Conservation (phyloP, 92 coral and sea anemone genomes). For the Bergia sp. region DNA sequence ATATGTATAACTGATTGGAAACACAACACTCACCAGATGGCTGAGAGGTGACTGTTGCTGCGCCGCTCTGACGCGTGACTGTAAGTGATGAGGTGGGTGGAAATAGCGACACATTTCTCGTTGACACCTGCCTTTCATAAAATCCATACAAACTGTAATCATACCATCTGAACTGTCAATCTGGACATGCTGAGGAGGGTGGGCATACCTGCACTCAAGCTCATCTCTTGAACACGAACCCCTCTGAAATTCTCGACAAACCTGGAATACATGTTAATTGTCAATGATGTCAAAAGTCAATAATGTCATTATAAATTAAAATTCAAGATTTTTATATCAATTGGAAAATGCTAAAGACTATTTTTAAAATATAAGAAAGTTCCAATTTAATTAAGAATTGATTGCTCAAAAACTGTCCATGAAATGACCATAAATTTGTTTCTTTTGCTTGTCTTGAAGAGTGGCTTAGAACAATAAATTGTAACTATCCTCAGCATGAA, state of each 20-base stretch:
- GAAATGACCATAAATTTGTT: too few species aligned
- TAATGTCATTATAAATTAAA: too few species aligned
- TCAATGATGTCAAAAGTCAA: too few species aligned
- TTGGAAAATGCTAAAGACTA: too few species aligned
- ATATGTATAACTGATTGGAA: neutral
- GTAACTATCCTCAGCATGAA: too few species aligned
- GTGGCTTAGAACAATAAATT: too few species aligned
- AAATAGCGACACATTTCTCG: slow-evolving; percentile 95
- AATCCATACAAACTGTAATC: slow-evolving; percentile 99
- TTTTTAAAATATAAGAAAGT: too few species aligned
- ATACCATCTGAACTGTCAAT: slow-evolving; percentile 89
- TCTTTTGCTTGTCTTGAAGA: too few species aligned
- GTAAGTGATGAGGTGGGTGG: slow-evolving; percentile 95
- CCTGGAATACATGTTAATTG: slow-evolving; percentile 52
- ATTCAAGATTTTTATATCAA: too few species aligned
- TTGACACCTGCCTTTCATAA: slow-evolving; percentile 92
- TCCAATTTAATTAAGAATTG: too few species aligned
- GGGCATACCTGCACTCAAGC: slow-evolving; percentile 89
- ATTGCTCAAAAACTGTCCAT: too few species aligned
- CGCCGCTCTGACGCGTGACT: slow-evolving; percentile 92
- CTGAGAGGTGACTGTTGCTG: slow-evolving; percentile 70
- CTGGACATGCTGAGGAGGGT: slow-evolving; percentile 84
- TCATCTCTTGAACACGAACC: slow-evolving; percentile 91
- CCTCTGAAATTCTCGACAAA: slow-evolving; percentile 90
- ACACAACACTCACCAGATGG: slow-evolving; percentile 38